Base-by-base conservation (phyloP, 2,888 invertebrate genomes). In the Epirrhoe tristata region DNA sequence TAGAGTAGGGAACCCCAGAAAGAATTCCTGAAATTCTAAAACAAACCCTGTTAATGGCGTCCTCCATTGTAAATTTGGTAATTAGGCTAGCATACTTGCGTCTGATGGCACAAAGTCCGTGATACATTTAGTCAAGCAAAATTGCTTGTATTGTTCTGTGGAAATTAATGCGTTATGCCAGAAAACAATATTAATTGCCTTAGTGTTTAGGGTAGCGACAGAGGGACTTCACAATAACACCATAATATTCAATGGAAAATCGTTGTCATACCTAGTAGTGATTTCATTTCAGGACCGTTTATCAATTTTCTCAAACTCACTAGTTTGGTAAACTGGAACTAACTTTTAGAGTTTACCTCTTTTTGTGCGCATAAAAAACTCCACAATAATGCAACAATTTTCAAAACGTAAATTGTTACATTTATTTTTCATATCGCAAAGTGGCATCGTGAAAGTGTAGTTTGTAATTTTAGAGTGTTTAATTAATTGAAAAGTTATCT, bases 131-230 rank as follows among this genome's bases (percentile, higher is more conserved):
- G 82, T 81, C 82, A 79, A 24, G 81, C 80, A 81, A 84, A 84
- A 85, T 74, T 83, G 82, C 81, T 82, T 81, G 84, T 86, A 87
- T 88, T 88, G 88, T 88, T 85, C 84, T 85, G 84, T 85, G 81
- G 84, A 24, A 88, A 90, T 89, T 88, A 87, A 89, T 88, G 87
- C 75, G 80, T 79, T 75, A 83, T 81, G 84, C 82, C 85, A 83
- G 81, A 81, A 86, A 86, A 79, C 83, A 74, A 84, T 86, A 88
- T 88, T 86, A 88, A 87, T 89, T 84, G 84, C 83, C 74, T 75
- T 76, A 78, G 81, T 80, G 75, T 82, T 84, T 77, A 77, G 76
- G 16, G 12, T n/a, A 10, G n/a, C 6, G n/a, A 14, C 57, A 57
- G 57, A 57, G 8, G 4, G 43, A 55, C 39, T 55, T 17, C 16